These are phyloP conservation scores for Mastomys natalensis DNA, from an alignment of 2,113 vertebrate genomes.

Conservation along the genomic window DNA sequence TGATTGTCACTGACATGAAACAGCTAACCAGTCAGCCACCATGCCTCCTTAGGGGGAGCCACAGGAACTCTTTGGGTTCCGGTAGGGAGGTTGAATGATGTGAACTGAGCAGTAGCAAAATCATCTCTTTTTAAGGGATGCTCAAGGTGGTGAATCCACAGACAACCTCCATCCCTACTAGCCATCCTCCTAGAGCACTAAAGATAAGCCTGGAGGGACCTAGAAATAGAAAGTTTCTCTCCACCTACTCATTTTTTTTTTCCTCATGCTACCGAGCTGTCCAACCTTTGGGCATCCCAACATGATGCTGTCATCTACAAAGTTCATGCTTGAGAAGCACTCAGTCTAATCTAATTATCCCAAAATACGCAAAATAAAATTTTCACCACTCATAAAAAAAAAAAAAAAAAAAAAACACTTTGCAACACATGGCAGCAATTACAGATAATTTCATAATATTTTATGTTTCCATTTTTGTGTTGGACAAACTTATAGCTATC, in stretches of 20 bases:
- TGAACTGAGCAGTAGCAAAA: neutral
- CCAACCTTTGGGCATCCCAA: neutral
- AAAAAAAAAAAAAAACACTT: neutral
- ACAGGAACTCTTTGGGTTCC: no score
- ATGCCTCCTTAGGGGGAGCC: neutral
- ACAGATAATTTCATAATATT: neutral
- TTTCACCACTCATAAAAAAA: neutral
- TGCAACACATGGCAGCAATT: neutral
- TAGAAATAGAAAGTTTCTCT: neutral
- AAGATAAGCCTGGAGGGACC: neutral
- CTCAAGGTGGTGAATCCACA: neutral
- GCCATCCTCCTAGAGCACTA: neutral
- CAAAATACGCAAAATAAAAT: neutral
- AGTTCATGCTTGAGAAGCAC: neutral
- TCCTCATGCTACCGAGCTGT: neutral
- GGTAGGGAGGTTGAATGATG: neutral
- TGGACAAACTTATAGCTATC: neutral
- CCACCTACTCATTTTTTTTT: neutral
- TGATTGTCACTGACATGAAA: neutral
- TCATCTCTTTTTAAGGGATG: neutral
- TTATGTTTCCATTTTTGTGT: neutral
- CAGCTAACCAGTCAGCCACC: neutral
- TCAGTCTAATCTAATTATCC: neutral
- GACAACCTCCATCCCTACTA: neutral
- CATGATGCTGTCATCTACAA: neutral